These are phyloP conservation scores for Keiferia lycopersicella DNA, from an alignment of 2,888 invertebrate species.

Conservation along the genomic window DNA sequence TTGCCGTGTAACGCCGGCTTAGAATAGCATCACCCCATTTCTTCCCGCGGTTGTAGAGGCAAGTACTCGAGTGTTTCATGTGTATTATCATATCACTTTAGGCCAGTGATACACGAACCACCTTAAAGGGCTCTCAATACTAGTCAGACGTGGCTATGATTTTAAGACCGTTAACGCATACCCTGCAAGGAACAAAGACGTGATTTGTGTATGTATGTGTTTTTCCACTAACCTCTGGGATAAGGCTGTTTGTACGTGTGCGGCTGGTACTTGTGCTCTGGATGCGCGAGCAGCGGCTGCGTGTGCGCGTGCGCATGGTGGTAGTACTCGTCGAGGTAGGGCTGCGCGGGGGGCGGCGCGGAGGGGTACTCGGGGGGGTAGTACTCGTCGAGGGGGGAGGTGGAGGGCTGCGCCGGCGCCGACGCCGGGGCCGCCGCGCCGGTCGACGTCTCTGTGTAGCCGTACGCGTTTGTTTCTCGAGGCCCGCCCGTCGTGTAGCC, in stretches of 20 bases:
- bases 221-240: conserved; percentile 81
- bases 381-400: conserved; percentile 80
- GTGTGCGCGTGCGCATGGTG: conserved; percentile 88
- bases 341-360: conserved; percentile 75
- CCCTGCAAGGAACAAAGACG: no score
- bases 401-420: conserved; percentile 61
- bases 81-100: no score
- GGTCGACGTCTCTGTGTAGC: conserved; percentile 68
- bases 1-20: no score
- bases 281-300: conserved; percentile 76
- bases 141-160: no score
- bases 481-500: conserved; percentile 81
- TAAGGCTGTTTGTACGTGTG: conserved; percentile 86
- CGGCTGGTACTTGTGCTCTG: conserved; percentile 87
- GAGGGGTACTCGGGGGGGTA: conserved; percentile 75
- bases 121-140: no score
- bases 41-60: no score
- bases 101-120: no score
- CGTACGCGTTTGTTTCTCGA: conserved; percentile 76
- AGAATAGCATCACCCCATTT: no score
- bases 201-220: no score
- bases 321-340: conserved; percentile 86
- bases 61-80: no score
- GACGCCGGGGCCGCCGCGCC: conserved; percentile 52
- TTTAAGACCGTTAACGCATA: no score